Evolutionary conservation across 1,140 invertebrate genomes (phyloP), one percentile per base, ranked within the genome.

Genomic region (Drosophila orena): DNA sequence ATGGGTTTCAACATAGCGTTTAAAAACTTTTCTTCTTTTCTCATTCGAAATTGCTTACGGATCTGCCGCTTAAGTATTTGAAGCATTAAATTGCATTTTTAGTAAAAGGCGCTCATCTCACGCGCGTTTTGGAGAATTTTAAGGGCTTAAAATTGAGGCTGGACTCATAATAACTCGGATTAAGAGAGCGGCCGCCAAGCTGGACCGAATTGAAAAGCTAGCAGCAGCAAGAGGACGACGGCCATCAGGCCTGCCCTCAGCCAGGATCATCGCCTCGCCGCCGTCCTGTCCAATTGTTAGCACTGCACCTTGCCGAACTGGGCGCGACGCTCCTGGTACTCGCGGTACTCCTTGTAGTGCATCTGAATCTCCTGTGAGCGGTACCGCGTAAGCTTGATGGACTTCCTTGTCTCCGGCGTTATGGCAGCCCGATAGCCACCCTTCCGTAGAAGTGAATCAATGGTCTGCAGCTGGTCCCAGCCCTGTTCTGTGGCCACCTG

Each of bases 401-500:
- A 96, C 80, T 96, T 95, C 60, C 98, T 94, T 77, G 98, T 94
- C 40, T 98, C 96, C 56, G 96, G 94, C 27, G 97, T 98, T 17
- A 99, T 98, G 5, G 95, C 92, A 34, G 98, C 97, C 89, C 98
- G 98, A 93, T 96, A 99, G 24, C 99, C 99, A 65, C 98, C 98
- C 93, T 99, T 99, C 55, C 98, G 95, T 12, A 99, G 94, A 27
- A 99, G 93, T 5, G 98, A 99, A 93, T 99, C 98, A 88, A 99
- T 99, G 11, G 98, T 99, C 93, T 99, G 98, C 64, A 98, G 95
- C 92, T 98, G 97, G 94, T 98, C 96, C 98, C 98, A 99, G 80
- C 97, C 98, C 96, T 99, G 99, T 93, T 99, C 98, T 61, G 95
- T 95, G 79, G 98, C 98, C 60, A 99, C 98, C 93, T 99, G 97